Evolutionary conservation across 2,113 vertebrate genomes (phyloP), one percentile per base, ranked within the genome.

Genomic region (Catagonus wagneri): DNA sequence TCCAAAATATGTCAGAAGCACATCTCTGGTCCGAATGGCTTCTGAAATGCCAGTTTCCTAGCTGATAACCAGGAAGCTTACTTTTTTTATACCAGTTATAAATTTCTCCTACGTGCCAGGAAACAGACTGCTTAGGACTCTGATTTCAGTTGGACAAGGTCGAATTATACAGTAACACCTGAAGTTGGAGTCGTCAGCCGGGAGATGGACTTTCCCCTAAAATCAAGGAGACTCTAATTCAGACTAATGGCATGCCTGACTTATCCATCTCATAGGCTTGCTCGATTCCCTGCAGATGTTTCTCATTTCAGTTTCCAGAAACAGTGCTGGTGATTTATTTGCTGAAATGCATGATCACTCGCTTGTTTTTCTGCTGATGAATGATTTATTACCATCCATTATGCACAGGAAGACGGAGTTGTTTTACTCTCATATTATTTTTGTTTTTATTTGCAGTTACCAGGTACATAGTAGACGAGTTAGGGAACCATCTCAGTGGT

Each of bases 321-420:
- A 52, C 36, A n/a, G 72, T 86, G 44, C 65, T 93, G 92, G 29
- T 97, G 96, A 97, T 96, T 97, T 96, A 97, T 97, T 96, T 96
- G 89, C 89, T 96, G 91, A 96, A 96, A 97, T 94, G 69, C 93
- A 81, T 96, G 94, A 68, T 90, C 89, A 96, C 83, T 94, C 22
- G 10, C 83, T 97, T 91, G 85, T 61, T 97, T 97, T 96, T 58
- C 54, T 76, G 52, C 89, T 97, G 86, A 96, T 97, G 83, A 96
- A 95, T 92, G 94, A 97, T 95, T 93, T 95, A 97, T 98, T 79
- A 83, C 50, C 36, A 87, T 94, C 91, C 83, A 63, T 94, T 96
- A 96, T 96, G 86, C 69, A 83, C 29, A 29, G 76, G 89, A 89
- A 89, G 86, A 94, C 8, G 7, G 29, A 58, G 60, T 66, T 94